These are phyloP conservation scores for Palaemon carinicauda DNA, from an alignment of 1,140 invertebrate species.

Conservation along the genomic window DNA sequence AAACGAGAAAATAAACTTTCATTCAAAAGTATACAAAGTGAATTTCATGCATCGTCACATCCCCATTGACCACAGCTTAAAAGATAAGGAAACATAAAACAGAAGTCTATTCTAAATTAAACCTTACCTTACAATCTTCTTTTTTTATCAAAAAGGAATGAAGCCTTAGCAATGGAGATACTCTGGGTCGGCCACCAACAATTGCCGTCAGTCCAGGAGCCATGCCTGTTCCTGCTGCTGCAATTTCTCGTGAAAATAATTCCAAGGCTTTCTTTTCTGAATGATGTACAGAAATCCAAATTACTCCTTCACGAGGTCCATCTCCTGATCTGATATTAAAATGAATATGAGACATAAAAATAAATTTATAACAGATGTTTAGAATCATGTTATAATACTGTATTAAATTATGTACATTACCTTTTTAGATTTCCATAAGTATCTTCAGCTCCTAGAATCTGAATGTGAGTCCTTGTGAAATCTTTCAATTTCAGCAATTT, in stretches of 20 bases:
- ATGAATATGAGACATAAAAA: too few relatives aligned
- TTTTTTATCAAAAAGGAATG: slow-evolving; percentile 68
- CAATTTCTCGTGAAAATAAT: slow-evolving; percentile 68
- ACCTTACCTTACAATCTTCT: slow-evolving; percentile 47
- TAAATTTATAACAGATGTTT: too few relatives aligned
- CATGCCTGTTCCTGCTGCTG: slow-evolving; percentile 71
- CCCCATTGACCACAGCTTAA: too few relatives aligned
- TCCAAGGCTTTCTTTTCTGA: slow-evolving; percentile 67
- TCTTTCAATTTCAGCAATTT: slow-evolving; percentile 64
- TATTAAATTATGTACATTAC: slow-evolving; percentile 25
- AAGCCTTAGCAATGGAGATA: slow-evolving; percentile 67
- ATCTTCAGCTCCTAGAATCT: slow-evolving; percentile 67
- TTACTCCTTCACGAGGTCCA: slow-evolving; percentile 63
- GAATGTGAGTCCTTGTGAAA: slow-evolving; percentile 65
- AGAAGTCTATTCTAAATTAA: not conserved
- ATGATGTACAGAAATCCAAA: slow-evolving; percentile 69
- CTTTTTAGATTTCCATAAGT: slow-evolving; percentile 65
- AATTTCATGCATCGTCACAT: too few relatives aligned
- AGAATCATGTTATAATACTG: too few relatives aligned
- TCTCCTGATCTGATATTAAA: slow-evolving; percentile 52
- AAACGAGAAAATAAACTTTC: too few relatives aligned
- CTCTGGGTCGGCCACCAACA: slow-evolving; percentile 68
- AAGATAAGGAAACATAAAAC: too few relatives aligned
- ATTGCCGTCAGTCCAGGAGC: slow-evolving; percentile 68
- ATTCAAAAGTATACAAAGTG: too few relatives aligned